Conservation (phyloP, 1,140 invertebrate species). For the Teleogryllus occipitalis region DNA sequence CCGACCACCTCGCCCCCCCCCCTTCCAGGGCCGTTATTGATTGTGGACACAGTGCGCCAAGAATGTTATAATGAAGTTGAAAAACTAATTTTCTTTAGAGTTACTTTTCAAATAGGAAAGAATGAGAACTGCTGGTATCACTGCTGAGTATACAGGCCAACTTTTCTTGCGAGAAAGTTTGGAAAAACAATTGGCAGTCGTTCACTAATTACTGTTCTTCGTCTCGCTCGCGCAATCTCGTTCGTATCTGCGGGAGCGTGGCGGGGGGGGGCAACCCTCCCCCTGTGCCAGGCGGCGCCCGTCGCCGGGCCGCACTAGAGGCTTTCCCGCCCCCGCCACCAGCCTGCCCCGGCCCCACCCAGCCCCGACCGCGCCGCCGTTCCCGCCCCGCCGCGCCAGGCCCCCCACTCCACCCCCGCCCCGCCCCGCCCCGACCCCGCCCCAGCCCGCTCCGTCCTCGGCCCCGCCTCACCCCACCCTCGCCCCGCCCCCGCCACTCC, state of each 20-base stretch:
- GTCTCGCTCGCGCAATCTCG: background rate
- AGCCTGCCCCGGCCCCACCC: no score
- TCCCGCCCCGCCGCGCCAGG: no score
- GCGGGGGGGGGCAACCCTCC: background rate
- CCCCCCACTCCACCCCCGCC: no score
- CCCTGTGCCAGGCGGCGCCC: background rate
- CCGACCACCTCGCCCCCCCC: background rate
- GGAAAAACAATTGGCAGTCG: constrained; percentile 3
- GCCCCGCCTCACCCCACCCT: no score
- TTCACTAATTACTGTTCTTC: constrained; percentile 5
- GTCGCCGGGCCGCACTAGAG: background rate
- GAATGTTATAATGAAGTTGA: constrained; percentile 5
- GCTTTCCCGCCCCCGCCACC: background rate
- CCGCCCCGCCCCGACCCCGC: no score
- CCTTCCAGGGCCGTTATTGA: background rate
- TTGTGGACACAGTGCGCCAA: constrained; percentile 3
- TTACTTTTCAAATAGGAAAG: constrained; percentile 1
- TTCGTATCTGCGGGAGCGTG: background rate
- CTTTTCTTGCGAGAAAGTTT: constrained; percentile 4
- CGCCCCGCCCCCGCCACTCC: no score
- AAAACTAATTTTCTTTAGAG: constrained; percentile 2
- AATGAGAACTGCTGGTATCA: constrained; percentile 4
- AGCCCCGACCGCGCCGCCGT: no score
- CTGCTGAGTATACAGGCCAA: constrained; percentile 3
- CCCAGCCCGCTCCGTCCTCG: no score